Base-by-base conservation (phyloP, 1,140 invertebrate species). In the Drosophila truncata region DNA sequence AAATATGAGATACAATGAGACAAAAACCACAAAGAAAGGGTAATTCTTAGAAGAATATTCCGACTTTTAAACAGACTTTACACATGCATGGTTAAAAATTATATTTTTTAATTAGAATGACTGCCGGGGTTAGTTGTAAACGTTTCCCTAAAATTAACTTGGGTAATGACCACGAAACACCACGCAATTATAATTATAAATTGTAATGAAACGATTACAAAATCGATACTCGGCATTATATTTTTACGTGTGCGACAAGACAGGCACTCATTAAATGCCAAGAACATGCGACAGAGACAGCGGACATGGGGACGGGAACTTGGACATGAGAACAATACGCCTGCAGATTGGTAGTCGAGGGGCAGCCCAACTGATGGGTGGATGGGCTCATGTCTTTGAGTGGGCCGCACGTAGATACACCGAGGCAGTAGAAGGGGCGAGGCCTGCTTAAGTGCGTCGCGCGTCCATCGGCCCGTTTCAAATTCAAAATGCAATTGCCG, bases 401-500 rank as follows among this genome's bases (percentile, higher is more conserved):
- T 18, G 37, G 37, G 18, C 52, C 61, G 33, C 52, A 41, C 35
- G 18, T 29, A 63, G 54, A 20, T 27, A 29, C 18, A 5, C 18
- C 18, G 63, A 33, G 20, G 44, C n/a, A 18, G 29, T 50, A 41
- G 50, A 14, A 16, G 65, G 64, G 44, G 37, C 27, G 54, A 14
- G 23, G 59, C 11, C 39, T 25, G 57, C 20, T 46, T 27, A 44
- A 61, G 55, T 58, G 66, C 44, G 52, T 58, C 27, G 64, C 50
- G 50, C 47, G 54, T 67, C 64, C 73, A 85, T 69, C 78, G 67
- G 60, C 62, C 71, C 80, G 80, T 66, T 87, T 87, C 80, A 44
- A 88, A 83, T 83, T 88, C 80, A 87, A 88, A 84, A 74, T 78
- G 72, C 84, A 83, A 83, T 82, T 88, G 77, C 74, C 63, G 70